A percentile compares a stretch with the other conserved stretches of the same genome.
Evolutionary conservation across 2,113 vertebrate genomes (phyloP).

Genomic region (Calonectris borealis): DNA sequence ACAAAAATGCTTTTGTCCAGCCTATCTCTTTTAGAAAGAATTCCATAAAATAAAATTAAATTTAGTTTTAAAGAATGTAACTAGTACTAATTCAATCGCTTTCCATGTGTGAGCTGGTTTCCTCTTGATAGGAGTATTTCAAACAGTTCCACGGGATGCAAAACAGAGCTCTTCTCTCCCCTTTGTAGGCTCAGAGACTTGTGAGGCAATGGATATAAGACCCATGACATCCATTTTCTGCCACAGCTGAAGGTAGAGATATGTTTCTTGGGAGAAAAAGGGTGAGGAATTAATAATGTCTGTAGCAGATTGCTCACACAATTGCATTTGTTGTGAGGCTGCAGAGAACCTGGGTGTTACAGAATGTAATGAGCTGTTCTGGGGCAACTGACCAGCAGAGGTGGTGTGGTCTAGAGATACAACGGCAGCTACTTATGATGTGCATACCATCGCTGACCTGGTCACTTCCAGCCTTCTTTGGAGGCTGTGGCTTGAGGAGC

Average conservation of each 20-base stretch:
- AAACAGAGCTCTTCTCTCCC: neutral
- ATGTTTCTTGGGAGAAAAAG: neutral
- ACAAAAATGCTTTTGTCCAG: neutral
- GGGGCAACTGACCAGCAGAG: neutral
- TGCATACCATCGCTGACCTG: neutral
- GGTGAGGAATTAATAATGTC: neutral
- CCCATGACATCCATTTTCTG: neutral
- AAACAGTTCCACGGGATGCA: neutral
- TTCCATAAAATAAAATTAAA: neutral
- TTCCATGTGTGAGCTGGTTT: neutral
- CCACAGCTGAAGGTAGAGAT: neutral
- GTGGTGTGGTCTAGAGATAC: neutral
- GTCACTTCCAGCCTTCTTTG: neutral
- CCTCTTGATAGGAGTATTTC: neutral
- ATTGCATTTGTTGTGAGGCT: neutral
- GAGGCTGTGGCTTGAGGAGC: neutral
- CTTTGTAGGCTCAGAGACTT: neutral
- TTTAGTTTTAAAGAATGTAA: neutral
- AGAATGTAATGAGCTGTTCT: neutral
- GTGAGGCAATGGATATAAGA: neutral
- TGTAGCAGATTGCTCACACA: neutral
- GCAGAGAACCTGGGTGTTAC: neutral
- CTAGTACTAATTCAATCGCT: neutral
- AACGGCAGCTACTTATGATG: neutral
- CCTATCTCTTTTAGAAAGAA: neutral